A percentile compares a stretch with the other conserved stretches of the same genome.
These are phyloP conservation scores for Julus scandinavius DNA, from an alignment of 2,888 invertebrate genomes.

Conservation along the genomic window DNA sequence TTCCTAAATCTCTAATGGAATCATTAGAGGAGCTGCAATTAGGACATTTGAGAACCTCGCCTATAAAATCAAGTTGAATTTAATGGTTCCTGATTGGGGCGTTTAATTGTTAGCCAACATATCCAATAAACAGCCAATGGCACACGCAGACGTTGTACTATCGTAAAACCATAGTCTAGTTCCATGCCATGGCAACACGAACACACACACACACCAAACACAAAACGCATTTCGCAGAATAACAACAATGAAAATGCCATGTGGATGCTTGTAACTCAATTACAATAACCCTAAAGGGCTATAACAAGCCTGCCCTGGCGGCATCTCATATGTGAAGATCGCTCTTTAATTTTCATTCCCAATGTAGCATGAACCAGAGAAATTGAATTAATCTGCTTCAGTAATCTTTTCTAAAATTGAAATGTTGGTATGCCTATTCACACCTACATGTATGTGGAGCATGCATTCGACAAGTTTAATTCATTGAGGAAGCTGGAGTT, in stretches of 20 bases:
- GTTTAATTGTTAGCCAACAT: neutral
- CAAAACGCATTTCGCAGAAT: neutral
- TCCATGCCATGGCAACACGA: neutral
- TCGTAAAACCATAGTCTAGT: neutral
- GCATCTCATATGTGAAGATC: neutral
- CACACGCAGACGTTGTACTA: neutral
- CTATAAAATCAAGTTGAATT: neutral
- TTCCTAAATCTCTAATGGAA: slow-evolving; percentile 12
- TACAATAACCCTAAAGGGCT: neutral
- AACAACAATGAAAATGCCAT: slow-evolving; percentile 15
- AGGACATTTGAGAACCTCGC: neutral
- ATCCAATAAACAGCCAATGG: neutral
- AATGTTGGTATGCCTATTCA: neutral
- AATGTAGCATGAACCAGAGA: neutral
- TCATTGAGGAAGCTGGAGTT: neutral
- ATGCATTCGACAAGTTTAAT: neutral
- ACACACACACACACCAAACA: neutral
- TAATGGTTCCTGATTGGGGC: slow-evolving; percentile 1
- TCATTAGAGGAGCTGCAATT: slow-evolving; percentile 4
- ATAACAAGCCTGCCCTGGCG: neutral
- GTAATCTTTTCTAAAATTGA: neutral
- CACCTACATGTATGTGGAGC: neutral
- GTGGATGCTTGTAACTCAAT: slow-evolving; percentile 2
- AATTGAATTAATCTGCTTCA: neutral
- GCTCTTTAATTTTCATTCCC: neutral